phyloP scores from a whole-genome alignment of 2,797 vertebrate species.

The Danio tinwini region DNA sequence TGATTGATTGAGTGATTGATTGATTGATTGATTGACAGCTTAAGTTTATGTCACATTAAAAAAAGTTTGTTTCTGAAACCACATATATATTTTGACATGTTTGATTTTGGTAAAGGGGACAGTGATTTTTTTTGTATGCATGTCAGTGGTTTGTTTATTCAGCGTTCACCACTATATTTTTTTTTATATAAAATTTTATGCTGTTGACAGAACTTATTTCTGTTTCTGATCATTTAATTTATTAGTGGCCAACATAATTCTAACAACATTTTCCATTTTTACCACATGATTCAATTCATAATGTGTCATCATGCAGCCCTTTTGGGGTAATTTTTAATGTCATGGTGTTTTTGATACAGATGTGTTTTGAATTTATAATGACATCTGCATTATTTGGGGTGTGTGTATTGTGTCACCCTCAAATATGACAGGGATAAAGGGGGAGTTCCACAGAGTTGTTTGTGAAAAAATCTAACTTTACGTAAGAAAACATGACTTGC shows the following conservation, averaged over 20 bases:
- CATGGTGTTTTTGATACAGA: conserved; percentile 31
- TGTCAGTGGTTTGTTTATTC: not conserved
- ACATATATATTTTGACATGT: too few species aligned
- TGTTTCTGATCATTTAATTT: not conserved
- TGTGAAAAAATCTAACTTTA: conserved; percentile 52
- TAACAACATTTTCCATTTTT: not conserved
- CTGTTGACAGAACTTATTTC: not conserved
- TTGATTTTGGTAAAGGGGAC: too few species aligned
- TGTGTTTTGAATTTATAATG: conserved; percentile 32
- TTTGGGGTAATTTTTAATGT: conserved; percentile 24
- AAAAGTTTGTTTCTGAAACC: too few species aligned
- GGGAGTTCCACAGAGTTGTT: conserved; percentile 54
- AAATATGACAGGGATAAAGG: conserved; percentile 42
- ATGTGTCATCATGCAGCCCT: conserved; percentile 3
- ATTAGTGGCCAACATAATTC: not conserved
- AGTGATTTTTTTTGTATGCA: not conserved
- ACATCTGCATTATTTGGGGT: conserved; percentile 34
- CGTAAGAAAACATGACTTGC: conserved; percentile 49
- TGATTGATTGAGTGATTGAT: too few species aligned
- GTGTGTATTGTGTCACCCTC: conserved; percentile 38
- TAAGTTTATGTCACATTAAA: too few species aligned
- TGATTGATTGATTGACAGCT: too few species aligned
- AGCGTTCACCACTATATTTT: not conserved
- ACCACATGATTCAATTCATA: conserved; percentile 4
- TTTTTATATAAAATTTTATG: not conserved